Base-by-base conservation (phyloP, 2,113 vertebrate species). In the Athene cunicularia region DNA sequence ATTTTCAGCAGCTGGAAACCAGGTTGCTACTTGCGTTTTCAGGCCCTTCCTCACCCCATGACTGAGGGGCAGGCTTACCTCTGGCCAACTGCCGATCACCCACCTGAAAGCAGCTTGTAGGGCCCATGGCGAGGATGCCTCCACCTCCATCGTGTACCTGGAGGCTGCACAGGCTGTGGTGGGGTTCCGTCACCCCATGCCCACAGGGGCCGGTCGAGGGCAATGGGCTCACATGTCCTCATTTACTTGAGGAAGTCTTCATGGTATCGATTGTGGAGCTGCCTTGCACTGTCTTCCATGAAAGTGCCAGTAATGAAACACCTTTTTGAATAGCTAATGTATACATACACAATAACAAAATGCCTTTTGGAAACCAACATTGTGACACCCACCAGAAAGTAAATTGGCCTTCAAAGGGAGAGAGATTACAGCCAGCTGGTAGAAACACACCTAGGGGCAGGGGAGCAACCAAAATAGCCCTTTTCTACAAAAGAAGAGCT, bases 131-230 rank as follows among this genome's bases (percentile, higher is more conserved):
- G 9, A n/a, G 24, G 47, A 37, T 4, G 28, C 15, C 32, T 27
- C 18, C 20, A 4, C 35, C 35, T 33, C 3, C 2, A 16, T 6
- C 2, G 0, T 0, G 12, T 21, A 17, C 23, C 27, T 23, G 1
- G 1, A 30, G 13, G 32, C 14, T 21, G 68, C 33, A n/a, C 8
- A 35, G 59, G 49, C 47, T 1, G 0, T 0, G 0, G 39, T 2
- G 39, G 35, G 8, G 50, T 39, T 93, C 58, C 6, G n/a, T 30
- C 53, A 49, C 52, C 35, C 8, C 39, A 8, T 1, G 0, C 3
- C 12, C 45, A 6, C 6, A 19, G 47, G 11, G 15, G 21, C 24
- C 0, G 0, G 39, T 9, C 2, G 3, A 0, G 0, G 0, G 37
- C 27, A 20, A 23, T 0, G 24, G 60, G 58, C 43, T 86, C 30